phyloP scores from a whole-genome alignment of 2,113 vertebrate species.

The Corythornis cristatus region DNA sequence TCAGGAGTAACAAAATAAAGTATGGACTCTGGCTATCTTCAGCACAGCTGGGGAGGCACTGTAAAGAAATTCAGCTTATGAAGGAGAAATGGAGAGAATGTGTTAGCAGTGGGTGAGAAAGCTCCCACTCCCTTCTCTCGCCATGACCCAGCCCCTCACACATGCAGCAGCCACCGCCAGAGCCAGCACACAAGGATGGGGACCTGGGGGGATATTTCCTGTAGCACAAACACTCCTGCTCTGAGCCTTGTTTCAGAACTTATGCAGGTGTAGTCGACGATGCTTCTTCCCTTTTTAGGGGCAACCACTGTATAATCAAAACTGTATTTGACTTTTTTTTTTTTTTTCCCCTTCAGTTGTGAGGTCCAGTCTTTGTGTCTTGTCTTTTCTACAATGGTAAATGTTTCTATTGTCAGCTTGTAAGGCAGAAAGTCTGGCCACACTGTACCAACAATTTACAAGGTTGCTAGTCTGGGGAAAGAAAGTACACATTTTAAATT shows the following conservation, averaged over 20 bases:
- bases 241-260: neutral
- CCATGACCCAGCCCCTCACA: accelerated
- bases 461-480: conserved; percentile 57
- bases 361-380: neutral
- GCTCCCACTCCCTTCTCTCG: neutral
- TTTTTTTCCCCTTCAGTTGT: neutral
- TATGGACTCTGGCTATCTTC: neutral
- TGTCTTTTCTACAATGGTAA: neutral
- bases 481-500: conserved; percentile 57
- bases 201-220: neutral
- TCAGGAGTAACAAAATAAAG: neutral
- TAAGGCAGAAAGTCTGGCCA: conserved; percentile 35
- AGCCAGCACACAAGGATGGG: accelerated
- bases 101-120: accelerated
- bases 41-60: neutral
- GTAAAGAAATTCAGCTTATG: neutral
- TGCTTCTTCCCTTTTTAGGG: neutral
- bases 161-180: accelerated
- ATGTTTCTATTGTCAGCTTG: conserved; percentile 22
- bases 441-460: neutral
- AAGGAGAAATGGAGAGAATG: neutral
- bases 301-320: neutral
- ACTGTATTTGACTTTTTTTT: neutral
- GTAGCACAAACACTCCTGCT: neutral
- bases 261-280: neutral